phyloP scores from a whole-genome alignment of 64 coral and sea anemone species.

The Montipora sp. region DNA sequence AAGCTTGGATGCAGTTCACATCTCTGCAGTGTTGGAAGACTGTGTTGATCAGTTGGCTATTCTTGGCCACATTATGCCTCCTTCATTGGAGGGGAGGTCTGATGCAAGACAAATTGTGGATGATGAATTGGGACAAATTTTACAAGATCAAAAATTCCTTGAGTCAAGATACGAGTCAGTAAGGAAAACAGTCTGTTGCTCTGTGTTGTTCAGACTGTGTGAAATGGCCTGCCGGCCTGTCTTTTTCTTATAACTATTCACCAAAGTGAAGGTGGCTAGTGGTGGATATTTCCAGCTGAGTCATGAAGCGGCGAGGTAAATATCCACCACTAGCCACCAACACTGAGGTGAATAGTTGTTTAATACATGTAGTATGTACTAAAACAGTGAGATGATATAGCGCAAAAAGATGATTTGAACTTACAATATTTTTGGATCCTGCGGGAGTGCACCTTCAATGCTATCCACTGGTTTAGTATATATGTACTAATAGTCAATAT shows the following conservation, averaged over 20 bases:
- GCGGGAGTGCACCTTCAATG: not conserved
- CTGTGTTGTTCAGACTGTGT: not conserved
- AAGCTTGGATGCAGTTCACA: slow-evolving; percentile 89
- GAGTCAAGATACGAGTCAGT: slow-evolving; percentile 92
- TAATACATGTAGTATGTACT: no score
- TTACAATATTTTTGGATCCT: no score
- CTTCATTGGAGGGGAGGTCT: slow-evolving; percentile 77
- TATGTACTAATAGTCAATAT: not conserved
- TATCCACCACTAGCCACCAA: no score
- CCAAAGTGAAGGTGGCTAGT: no score
- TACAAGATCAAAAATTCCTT: slow-evolving; percentile 86
- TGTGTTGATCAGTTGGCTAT: slow-evolving; percentile 94
- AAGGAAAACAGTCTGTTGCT: slow-evolving; percentile 14
- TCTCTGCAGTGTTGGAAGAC: slow-evolving; percentile 90
- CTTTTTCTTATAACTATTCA: no score
- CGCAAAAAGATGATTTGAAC: no score
- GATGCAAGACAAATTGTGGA: slow-evolving; percentile 95
- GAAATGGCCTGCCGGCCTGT: no score
- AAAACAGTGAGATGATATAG: no score
- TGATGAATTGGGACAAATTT: slow-evolving; percentile 93
- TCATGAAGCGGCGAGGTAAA: no score
- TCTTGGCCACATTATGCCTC: slow-evolving; percentile 95
- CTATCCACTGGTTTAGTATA: no score
- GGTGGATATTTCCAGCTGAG: no score
- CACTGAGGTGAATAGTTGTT: no score